phyloP scores from a whole-genome alignment of 2,113 vertebrate genomes.

The Megalops atlanticus region DNA sequence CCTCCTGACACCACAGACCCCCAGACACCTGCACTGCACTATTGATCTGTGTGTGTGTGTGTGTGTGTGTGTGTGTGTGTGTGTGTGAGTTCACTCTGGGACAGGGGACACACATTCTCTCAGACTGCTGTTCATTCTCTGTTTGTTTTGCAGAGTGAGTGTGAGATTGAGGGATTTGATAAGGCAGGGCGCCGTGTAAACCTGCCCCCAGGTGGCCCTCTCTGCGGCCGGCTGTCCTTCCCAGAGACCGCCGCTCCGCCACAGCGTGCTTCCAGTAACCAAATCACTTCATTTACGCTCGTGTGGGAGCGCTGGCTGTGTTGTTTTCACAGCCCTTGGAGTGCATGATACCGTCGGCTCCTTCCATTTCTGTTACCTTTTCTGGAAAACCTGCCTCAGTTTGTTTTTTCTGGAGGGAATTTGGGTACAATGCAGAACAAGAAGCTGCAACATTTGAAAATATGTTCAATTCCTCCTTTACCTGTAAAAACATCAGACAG shows the following conservation, averaged over 20 bases:
- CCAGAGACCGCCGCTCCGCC: too few species aligned
- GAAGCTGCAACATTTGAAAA: neutral
- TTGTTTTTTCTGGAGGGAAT: neutral
- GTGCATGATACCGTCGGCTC: neutral
- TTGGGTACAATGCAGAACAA: neutral
- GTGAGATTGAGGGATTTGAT: slow-evolving; percentile 34
- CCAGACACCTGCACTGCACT: too few species aligned
- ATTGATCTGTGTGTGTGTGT: too few species aligned
- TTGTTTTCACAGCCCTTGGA: too few species aligned
- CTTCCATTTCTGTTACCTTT: neutral
- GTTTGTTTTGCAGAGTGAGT: slow-evolving; percentile 36
- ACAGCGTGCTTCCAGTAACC: too few species aligned
- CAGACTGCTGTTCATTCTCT: slow-evolving; percentile 37
- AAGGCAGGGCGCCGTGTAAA: slow-evolving; percentile 21
- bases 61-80: too few species aligned
- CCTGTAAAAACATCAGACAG: neutral
- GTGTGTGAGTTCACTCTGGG: slow-evolving; percentile 7
- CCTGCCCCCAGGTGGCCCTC: slow-evolving; percentile 7
- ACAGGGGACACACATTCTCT: slow-evolving; percentile 21
- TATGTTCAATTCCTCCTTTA: neutral
- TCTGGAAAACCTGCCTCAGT: too few species aligned
- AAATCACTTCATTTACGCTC: neutral
- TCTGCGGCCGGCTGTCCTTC: neutral
- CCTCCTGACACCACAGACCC: too few species aligned
- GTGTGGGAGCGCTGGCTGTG: neutral